phyloP scores from a whole-genome alignment of 2,888 invertebrate genomes.

The Rhamphomyia laevipes region DNA sequence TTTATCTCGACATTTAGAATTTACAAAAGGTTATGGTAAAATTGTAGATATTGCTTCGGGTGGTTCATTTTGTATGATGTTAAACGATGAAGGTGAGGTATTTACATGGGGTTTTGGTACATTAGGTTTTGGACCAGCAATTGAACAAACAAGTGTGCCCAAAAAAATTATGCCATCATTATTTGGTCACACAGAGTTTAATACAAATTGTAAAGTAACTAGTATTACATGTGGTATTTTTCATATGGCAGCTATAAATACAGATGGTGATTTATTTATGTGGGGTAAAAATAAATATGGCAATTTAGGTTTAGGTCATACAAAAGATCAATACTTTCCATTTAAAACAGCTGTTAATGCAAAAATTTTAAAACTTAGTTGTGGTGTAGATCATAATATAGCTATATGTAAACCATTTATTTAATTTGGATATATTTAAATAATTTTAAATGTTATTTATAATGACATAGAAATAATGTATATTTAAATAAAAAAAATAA shows the following conservation, averaged over 20 bases:
- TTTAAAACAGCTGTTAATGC: slow-evolving; percentile 71
- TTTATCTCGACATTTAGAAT: slow-evolving; percentile 51
- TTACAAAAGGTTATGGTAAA: slow-evolving; percentile 57
- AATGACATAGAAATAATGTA: no score
- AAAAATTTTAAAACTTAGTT: slow-evolving; percentile 56
- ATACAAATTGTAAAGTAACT: slow-evolving; percentile 52
- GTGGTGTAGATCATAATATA: slow-evolving; percentile 78
- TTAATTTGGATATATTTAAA: no score
- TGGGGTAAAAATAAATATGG: slow-evolving; percentile 86
- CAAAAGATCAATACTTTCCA: slow-evolving; percentile 78
- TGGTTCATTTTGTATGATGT: slow-evolving; percentile 72
- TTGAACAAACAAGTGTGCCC: slow-evolving; percentile 53
- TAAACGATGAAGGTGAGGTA: slow-evolving; percentile 74
- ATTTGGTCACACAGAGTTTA: slow-evolving; percentile 78
- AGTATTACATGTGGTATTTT: slow-evolving; percentile 61
- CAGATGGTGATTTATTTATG: slow-evolving; percentile 70
- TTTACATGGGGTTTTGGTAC: slow-evolving; percentile 93
- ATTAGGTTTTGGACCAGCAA: slow-evolving; percentile 76
- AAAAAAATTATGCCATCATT: slow-evolving; percentile 63
- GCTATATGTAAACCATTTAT: slow-evolving; percentile 63
- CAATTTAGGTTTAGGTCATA: slow-evolving; percentile 71
- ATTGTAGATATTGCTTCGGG: slow-evolving; percentile 72
- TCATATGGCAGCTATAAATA: slow-evolving; percentile 71
- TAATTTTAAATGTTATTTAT: no score
- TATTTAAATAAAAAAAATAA: no score